Evolutionary conservation across 2,888 invertebrate genomes (phyloP), one percentile per base, ranked within the genome.

Genomic region (Gerris lacustris): DNA sequence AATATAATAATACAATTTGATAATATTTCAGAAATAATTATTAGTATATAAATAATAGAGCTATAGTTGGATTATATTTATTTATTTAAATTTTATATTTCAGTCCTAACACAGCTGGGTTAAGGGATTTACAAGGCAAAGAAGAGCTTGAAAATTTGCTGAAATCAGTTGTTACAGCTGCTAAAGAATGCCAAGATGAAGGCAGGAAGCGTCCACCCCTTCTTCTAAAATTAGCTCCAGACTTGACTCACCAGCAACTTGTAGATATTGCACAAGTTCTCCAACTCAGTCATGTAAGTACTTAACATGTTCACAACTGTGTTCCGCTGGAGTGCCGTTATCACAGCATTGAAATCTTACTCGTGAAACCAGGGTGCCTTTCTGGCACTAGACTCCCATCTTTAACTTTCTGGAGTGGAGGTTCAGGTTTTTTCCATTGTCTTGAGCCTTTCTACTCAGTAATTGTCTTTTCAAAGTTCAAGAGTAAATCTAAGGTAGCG

Each of bases 181-280:
- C 89, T 76, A 87, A 84, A 74, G 31, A 64, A 17, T 18, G 17
- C 17, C 64, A 64, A 9, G 69, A 73, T 44, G 64, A 67, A 43
- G 62, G 63, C 9, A 64, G 67, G 6, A 45, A 67, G n/a, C 70
- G 72, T 66, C 88, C 89, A 5, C 93, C 94, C 0, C 80, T 98
- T n/a, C 81, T 97, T n/a, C 80, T 99, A 0, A 99, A 99, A 83
- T 84, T 99, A 70, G 90, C 97, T 0, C 97, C 98, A 0, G 98
- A 99, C 82, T 83, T 98, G 69, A 86, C 83, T 0, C 79, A 83
- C 43, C 82, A 86, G 64, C 94, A 97, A 78, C 85, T 87, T 77
- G 84, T 86, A 76, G 94, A 96, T 78, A 88, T 98, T 76, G 91
- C 91, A 0, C 83, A 86, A 68, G 88, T 95, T 0, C 82, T 92